A percentile compares a stretch with the other conserved stretches of the same genome.
Evolutionary conservation across 2,113 vertebrate species (phyloP).

Genomic region (Scytalopus superciliaris): DNA sequence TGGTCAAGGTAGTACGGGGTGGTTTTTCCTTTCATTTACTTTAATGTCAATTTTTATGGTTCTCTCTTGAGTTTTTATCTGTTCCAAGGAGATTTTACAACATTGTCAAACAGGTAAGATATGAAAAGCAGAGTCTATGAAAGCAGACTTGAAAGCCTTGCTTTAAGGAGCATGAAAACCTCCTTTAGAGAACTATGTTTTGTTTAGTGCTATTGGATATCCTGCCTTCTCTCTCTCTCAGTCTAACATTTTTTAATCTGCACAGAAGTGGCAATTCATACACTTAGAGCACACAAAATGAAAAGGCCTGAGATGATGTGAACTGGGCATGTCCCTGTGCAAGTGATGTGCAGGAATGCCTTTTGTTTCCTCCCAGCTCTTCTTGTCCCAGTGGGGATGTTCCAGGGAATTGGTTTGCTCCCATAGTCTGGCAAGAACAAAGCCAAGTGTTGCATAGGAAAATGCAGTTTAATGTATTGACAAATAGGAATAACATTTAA

Average conservation of each 20-base stretch:
- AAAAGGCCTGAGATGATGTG: background rate
- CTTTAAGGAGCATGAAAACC: background rate
- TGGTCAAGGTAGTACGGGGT: background rate
- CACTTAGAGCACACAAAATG: accelerated
- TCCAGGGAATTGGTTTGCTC: background rate
- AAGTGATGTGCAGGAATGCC: background rate
- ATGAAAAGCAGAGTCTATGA: background rate
- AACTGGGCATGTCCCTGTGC: background rate
- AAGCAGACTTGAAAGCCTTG: background rate
- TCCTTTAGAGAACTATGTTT: background rate
- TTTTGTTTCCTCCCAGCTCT: background rate
- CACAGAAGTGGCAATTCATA: background rate
- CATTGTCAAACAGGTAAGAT: background rate
- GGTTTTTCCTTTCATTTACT: background rate
- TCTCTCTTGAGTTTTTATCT: background rate
- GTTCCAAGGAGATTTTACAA: background rate
- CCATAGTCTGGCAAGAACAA: background rate
- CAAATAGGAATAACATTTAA: background rate
- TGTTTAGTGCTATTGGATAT: background rate
- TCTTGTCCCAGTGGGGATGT: background rate
- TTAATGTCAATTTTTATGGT: background rate
- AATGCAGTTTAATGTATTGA: background rate
- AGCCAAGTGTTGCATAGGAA: background rate
- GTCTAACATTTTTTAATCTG: background rate
- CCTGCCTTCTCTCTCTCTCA: background rate